These are phyloP conservation scores for Agonopterix heracliana DNA, from an alignment of 2,888 invertebrate genomes.

Conservation along the genomic window DNA sequence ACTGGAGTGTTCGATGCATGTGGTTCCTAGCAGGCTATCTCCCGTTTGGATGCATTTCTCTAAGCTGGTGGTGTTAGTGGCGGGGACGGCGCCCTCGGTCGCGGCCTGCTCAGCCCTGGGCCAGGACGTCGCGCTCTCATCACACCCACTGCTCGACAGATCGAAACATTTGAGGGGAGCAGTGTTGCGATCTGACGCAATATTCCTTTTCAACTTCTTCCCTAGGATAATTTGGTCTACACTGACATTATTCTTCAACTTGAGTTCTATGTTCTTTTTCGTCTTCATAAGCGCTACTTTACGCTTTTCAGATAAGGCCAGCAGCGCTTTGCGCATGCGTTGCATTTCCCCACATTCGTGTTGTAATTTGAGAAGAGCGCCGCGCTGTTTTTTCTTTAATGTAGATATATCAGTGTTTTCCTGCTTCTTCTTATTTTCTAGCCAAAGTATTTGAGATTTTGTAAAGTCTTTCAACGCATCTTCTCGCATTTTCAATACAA, in stretches of 20 bases:
- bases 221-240: constrained; percentile 53
- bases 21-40: constrained; percentile 27
- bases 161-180: constrained; percentile 66
- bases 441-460: constrained; percentile 67
- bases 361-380: constrained; percentile 78
- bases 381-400: constrained; percentile 81
- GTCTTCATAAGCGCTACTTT: constrained; percentile 64
- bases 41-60: constrained; percentile 62
- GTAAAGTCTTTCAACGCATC: constrained; percentile 68
- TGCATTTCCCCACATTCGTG: constrained; percentile 83
- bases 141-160: constrained; percentile 61
- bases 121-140: constrained; percentile 44
- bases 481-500: constrained; percentile 66
- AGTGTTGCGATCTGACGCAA: constrained; percentile 34
- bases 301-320: constrained; percentile 59
- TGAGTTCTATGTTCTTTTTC: constrained; percentile 61
- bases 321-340: constrained; percentile 66
- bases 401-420: constrained; percentile 66
- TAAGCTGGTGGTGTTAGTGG: constrained; percentile 25
- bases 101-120: constrained; percentile 19
- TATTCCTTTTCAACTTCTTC: constrained; percentile 53
- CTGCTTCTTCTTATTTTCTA: constrained; percentile 66
- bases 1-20: constrained; percentile 24
- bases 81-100: neutral
- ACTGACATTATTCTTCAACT: constrained; percentile 49